Conservation (phyloP, 35 echinoderm and acorn worm genomes). For the Heliocidaris tuberculata region DNA sequence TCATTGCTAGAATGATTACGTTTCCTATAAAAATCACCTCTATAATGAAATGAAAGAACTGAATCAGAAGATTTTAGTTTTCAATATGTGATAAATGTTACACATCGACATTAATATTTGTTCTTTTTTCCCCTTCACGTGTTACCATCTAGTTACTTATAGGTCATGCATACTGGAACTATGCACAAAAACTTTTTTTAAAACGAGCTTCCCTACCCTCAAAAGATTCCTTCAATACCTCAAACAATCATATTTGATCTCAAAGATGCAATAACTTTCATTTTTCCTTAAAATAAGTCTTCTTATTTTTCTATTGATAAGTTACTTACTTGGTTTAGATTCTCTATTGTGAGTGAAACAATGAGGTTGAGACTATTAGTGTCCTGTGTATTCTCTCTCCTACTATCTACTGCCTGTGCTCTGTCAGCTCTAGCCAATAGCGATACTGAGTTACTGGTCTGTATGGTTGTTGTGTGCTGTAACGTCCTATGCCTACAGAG, state of each 20-base stretch:
- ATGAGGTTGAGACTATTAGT: slow-evolving; percentile 60
- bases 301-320: neutral
- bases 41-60: neutral
- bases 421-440: slow-evolving; percentile 72
- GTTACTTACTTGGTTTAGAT: slow-evolving; percentile 88
- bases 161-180: too few relatives aligned
- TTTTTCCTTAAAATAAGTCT: neutral
- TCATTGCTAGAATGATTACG: too few relatives aligned
- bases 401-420: slow-evolving; percentile 57
- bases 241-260: neutral
- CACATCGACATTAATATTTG: too few relatives aligned
- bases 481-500: slow-evolving; percentile 79
- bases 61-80: too few relatives aligned
- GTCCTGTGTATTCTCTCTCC: slow-evolving; percentile 27
- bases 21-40: neutral
- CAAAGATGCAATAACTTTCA: neutral
- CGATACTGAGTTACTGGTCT: slow-evolving; percentile 84
- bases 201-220: neutral
- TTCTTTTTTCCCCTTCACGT: too few relatives aligned
- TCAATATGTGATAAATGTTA: too few relatives aligned
- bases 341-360: slow-evolving; percentile 84
- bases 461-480: slow-evolving; percentile 75
- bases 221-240: neutral
- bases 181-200: neutral
- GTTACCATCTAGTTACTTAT: too few relatives aligned